phyloP scores from a whole-genome alignment of 2,113 vertebrate species.

The Myrmecobius fasciatus region DNA sequence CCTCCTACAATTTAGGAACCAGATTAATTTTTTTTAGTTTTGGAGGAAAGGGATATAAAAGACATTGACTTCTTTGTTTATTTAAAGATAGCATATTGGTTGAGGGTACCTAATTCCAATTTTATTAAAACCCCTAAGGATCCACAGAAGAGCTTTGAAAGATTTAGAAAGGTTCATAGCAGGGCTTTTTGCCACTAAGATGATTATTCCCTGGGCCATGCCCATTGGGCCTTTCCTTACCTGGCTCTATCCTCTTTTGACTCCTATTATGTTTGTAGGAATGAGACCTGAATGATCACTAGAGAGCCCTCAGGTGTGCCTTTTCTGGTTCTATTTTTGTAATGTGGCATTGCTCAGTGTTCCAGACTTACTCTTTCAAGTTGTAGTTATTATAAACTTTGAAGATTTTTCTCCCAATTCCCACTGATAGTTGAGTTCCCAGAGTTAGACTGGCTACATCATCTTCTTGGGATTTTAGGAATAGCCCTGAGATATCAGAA shows the following conservation, averaged over 20 bases:
- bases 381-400: not conserved
- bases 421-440: not conserved
- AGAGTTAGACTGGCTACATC: not conserved
- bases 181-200: not conserved
- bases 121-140: not conserved
- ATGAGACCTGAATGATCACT: not conserved
- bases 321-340: not conserved
- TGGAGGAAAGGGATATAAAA: not conserved
- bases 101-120: not conserved
- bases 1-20: not conserved
- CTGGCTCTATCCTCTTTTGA: not conserved
- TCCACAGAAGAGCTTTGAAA: not conserved
- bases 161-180: not conserved
- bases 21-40: not conserved
- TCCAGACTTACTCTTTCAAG: not conserved
- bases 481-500: not conserved
- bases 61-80: not conserved
- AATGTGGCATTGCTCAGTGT: not conserved
- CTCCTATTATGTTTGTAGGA: not conserved
- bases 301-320: not conserved
- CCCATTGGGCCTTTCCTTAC: not conserved
- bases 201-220: not conserved
- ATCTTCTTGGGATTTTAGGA: not conserved
- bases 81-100: not conserved
- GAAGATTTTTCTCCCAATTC: not conserved